Evolutionary conservation across 1,140 invertebrate genomes (phyloP).

Genomic region (Drosophila persimilis): DNA sequence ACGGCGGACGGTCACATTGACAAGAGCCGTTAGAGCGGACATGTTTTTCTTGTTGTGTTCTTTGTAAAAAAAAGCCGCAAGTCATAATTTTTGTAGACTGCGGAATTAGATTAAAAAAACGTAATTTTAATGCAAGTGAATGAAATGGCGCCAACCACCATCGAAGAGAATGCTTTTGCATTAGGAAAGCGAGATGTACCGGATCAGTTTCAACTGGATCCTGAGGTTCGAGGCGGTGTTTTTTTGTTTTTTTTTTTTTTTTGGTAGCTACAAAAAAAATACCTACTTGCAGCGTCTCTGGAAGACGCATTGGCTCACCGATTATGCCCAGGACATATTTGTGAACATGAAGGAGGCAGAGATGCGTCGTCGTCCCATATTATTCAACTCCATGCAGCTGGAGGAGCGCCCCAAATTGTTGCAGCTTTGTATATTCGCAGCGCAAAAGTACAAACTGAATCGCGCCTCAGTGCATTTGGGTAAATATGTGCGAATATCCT

Average conservation of each 20-base stretch:
- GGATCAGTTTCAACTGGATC: constrained; percentile 2
- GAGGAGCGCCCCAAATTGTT: constrained; percentile 35
- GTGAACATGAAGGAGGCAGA: constrained; percentile 54
- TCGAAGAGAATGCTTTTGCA: constrained; percentile 32
- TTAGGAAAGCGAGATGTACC: constrained; percentile 16
- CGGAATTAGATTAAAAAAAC: background rate
- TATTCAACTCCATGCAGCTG: constrained; percentile 41
- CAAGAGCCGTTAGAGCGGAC: constrained; percentile 23
- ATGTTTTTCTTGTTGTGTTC: constrained; percentile 18
- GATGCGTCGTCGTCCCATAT: constrained; percentile 35
- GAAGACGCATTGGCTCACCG: constrained; percentile 48
- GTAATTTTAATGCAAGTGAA: background rate
- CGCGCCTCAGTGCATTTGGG: constrained; percentile 56
- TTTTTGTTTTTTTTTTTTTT: background rate
- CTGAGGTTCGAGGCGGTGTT: constrained; percentile 29
- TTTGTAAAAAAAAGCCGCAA: constrained; percentile 1
- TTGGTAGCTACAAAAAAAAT: background rate
- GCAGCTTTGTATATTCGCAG: constrained; percentile 29
- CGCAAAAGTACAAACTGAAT: constrained; percentile 28
- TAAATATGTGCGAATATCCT: constrained; percentile 10
- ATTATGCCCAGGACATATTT: constrained; percentile 64
- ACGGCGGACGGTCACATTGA: constrained; percentile 1
- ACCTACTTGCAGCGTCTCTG: constrained; percentile 26
- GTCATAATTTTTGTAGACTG: too few relatives aligned
- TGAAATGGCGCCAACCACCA: constrained; percentile 30